Base-by-base conservation (phyloP, 37 sponge, comb jelly and placozoan genomes). In the Bolinopsis microptera region DNA sequence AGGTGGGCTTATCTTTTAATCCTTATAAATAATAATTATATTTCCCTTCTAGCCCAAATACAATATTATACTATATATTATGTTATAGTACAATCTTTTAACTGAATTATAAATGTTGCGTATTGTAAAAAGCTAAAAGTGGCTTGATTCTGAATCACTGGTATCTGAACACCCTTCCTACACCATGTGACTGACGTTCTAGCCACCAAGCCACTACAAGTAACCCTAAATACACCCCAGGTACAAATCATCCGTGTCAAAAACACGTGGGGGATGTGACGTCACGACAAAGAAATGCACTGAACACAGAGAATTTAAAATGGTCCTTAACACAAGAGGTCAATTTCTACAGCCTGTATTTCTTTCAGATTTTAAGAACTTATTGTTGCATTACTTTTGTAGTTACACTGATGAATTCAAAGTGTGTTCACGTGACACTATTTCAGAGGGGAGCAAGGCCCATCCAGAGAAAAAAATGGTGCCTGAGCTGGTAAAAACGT, bases 221-320 rank as follows among this genome's bases (percentile, higher is more conserved):
- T n/a, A n/a, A n/a, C n/a, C n/a, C n/a, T n/a, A n/a, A n/a, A n/a
- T n/a, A n/a, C n/a, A n/a, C n/a, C 13, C 9, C 61, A 48, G 61
- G 61, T 48, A 48, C 13, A 48, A 48, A 48, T 48, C 61, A 48
- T 5, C 61, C 61, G 61, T 48, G 9, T 48, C 61, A 18, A 13
- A 48, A 18, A 48, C 32, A 13, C 28, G 18, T 34, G 80, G 32
- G 21, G 80, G 13, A 8, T 86, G 90, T 86, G 61, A 86, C 30
- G 30, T 86, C 31, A 86, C 23, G 3, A 86, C 90, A n/a, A 38
- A 40, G 61, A 86, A 86, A 38, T 86, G 90, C 30, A 40, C 13
- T 25, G 90, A 86, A 26, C 27, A 40, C 9, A 24, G 90, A 38
- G 26, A 0, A 5, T n/a, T 86, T 16, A 86, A 86, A 86, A n/a